phyloP scores from a whole-genome alignment of 37 sponge, comb jelly and placozoan genomes.

The Crambe crambe region DNA sequence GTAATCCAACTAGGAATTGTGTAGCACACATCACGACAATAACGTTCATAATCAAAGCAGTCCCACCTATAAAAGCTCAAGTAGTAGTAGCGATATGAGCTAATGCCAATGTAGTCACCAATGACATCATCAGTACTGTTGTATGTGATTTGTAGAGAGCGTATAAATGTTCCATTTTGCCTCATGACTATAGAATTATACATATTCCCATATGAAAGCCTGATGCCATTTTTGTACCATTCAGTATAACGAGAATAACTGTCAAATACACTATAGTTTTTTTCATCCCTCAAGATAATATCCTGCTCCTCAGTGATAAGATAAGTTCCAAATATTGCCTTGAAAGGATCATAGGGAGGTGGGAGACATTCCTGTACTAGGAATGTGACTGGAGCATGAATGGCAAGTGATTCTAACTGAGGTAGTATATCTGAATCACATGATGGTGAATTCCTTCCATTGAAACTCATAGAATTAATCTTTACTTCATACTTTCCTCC shows the following conservation, averaged over 20 bases:
- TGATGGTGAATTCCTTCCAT: neutral
- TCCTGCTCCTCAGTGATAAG: neutral
- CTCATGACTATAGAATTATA: neutral
- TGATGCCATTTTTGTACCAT: too few relatives aligned
- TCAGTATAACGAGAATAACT: too few relatives aligned
- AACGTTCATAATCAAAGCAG: too few relatives aligned
- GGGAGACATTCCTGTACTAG: neutral
- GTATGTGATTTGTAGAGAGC: neutral
- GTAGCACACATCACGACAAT: too few relatives aligned
- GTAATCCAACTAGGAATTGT: too few relatives aligned
- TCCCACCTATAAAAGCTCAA: too few relatives aligned
- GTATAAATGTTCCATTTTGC: neutral
- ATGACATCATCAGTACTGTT: neutral
- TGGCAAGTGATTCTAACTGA: neutral
- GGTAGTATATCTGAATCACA: neutral
- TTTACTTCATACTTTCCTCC: slow-evolving; percentile 3
- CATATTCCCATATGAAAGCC: neutral
- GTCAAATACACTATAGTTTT: neutral
- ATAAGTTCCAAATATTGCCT: neutral
- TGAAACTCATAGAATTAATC: neutral
- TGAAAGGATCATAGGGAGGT: neutral
- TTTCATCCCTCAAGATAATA: neutral
- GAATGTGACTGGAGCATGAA: slow-evolving; percentile 4
- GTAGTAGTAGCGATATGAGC: too few relatives aligned
- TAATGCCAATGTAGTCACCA: neutral